phyloP scores from a whole-genome alignment of 2,797 vertebrate genomes.

The Sebastes steindachneri region DNA sequence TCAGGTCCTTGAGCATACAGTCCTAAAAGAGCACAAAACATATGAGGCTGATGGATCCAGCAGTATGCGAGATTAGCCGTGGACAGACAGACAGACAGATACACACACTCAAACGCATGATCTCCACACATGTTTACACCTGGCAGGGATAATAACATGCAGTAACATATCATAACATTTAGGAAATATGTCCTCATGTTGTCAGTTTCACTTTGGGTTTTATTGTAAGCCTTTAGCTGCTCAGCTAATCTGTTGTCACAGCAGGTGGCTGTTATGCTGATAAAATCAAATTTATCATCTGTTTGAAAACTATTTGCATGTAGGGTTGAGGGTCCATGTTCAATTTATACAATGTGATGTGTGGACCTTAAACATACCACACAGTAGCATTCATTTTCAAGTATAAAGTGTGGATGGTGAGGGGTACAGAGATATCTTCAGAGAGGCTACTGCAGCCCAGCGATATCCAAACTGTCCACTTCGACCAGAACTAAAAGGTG shows the following conservation, averaged over 20 bases:
- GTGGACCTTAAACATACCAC: not conserved
- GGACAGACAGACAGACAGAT: too few species aligned
- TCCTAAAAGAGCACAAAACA: too few species aligned
- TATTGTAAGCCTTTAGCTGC: not conserved
- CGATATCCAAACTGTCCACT: not conserved
- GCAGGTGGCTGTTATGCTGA: not conserved
- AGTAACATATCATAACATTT: too few species aligned
- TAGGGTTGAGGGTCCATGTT: not conserved
- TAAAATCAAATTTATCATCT: not conserved
- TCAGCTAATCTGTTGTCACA: not conserved
- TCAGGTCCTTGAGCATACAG: too few species aligned
- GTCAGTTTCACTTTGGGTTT: not conserved
- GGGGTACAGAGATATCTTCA: not conserved
- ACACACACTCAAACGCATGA: too few species aligned
- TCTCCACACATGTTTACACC: too few species aligned
- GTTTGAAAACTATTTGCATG: not conserved
- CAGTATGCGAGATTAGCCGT: too few species aligned
- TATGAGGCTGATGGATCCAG: too few species aligned
- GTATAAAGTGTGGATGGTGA: too few species aligned
- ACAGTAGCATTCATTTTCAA: not conserved
- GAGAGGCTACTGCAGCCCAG: not conserved
- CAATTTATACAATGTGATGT: not conserved
- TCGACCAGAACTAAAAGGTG: not conserved
- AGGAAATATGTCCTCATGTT: too few species aligned
- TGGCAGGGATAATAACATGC: too few species aligned